Conservation (phyloP, 2,113 vertebrate genomes). For the Canis aureus region DNA sequence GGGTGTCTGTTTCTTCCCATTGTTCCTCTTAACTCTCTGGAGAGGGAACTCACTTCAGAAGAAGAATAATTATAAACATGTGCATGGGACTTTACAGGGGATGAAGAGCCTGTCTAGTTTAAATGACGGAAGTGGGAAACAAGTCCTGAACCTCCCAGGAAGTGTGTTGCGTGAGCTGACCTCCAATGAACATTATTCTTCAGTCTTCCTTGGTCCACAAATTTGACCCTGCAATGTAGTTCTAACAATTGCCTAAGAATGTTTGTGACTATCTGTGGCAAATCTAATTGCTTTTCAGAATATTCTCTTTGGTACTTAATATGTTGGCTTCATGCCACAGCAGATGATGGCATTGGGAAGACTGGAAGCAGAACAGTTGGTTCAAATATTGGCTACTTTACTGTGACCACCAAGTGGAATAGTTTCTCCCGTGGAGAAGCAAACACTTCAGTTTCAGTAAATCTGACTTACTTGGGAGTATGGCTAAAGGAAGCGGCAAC, state of each 20-base stretch:
- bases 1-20: background rate
- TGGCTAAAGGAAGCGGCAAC: background rate
- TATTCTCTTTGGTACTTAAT: background rate
- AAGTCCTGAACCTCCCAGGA: background rate
- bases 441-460: background rate
- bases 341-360: background rate
- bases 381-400: background rate
- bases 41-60: background rate
- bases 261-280: background rate
- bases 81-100: background rate
- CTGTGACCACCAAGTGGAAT: background rate
- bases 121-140: background rate
- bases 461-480: background rate
- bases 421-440: background rate
- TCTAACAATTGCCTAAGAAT: background rate
- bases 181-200: background rate
- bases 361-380: background rate
- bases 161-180: background rate
- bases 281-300: background rate
- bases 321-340: background rate
- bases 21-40: background rate
- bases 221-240: background rate
- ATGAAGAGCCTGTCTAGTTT: background rate
- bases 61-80: background rate
- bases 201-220: background rate